Percentiles rank a stretch among this genome's conserved stretches.
These are phyloP conservation scores for Myripristis jacobus DNA, from an alignment of 2,797 vertebrate species.

Conservation along the genomic window DNA sequence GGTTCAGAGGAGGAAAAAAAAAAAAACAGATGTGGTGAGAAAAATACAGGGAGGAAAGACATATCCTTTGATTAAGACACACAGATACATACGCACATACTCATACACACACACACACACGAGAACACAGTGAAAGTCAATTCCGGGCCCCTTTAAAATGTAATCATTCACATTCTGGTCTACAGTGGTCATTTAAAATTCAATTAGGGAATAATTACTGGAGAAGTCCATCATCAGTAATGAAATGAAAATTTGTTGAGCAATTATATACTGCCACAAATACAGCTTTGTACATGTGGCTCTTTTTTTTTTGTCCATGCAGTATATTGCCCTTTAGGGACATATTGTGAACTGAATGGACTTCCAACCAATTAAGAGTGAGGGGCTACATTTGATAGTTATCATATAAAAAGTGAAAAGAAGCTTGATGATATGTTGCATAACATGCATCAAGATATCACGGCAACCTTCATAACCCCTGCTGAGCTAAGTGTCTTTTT, in stretches of 20 bases:
- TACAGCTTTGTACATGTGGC: conserved; percentile 55
- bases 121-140: conserved; percentile 35
- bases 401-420: conserved; percentile 25
- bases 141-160: conserved; percentile 51
- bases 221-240: conserved; percentile 66
- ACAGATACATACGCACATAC: conserved; percentile 19
- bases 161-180: conserved; percentile 58
- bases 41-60: conserved; percentile 29
- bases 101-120: conserved; percentile 9
- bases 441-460: conserved; percentile 1
- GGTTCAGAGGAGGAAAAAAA: conserved; percentile 21
- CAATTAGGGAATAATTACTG: conserved; percentile 73
- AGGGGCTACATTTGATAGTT: conserved; percentile 36
- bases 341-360: conserved; percentile 42
- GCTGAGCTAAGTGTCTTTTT: conserved; percentile 7
- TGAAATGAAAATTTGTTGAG: conserved; percentile 73
- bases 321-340: conserved; percentile 42
- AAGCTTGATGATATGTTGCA: conserved; percentile 15
- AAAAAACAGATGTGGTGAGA: conserved; percentile 26
- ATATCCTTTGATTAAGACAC: conserved; percentile 56
- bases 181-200: conserved; percentile 73
- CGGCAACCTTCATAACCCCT: conserved; percentile 17
- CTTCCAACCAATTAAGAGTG: conserved; percentile 47
- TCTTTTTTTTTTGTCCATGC: conserved; percentile 49
- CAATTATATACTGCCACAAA: conserved; percentile 71